phyloP scores from a whole-genome alignment of 2,797 vertebrate genomes.

The Acridotheres tristis region DNA sequence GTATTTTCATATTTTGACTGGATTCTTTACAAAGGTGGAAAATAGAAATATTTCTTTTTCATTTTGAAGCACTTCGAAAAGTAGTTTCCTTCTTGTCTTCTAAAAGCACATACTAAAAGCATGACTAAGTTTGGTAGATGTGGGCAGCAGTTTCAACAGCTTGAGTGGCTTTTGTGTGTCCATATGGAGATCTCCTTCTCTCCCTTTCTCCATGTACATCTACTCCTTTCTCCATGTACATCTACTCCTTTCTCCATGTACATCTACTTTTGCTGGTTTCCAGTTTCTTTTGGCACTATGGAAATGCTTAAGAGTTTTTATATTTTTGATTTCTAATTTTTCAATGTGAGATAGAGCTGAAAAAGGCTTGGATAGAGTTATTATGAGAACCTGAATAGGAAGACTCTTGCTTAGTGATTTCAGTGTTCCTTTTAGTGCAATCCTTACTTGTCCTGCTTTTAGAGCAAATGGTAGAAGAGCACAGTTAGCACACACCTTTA shows the following conservation, averaged over 20 bases:
- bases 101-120: rapidly evolving
- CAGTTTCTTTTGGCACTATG: neutral
- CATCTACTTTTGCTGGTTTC: neutral
- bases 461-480: neutral
- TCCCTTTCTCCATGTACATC: neutral
- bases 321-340: neutral
- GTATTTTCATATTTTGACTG: neutral
- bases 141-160: neutral
- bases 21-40: neutral
- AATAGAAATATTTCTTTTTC: neutral
- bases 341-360: neutral
- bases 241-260: neutral
- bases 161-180: neutral
- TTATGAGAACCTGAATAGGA: neutral
- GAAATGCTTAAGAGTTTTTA: neutral
- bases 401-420: neutral
- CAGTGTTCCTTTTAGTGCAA: neutral
- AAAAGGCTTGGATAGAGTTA: neutral
- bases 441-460: neutral
- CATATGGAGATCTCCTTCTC: neutral
- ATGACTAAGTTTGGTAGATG: neutral
- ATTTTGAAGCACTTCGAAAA: neutral
- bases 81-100: neutral
- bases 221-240: neutral
- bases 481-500: neutral